Base-by-base conservation (phyloP, 2,888 invertebrate species). In the Lutraria lutraria region DNA sequence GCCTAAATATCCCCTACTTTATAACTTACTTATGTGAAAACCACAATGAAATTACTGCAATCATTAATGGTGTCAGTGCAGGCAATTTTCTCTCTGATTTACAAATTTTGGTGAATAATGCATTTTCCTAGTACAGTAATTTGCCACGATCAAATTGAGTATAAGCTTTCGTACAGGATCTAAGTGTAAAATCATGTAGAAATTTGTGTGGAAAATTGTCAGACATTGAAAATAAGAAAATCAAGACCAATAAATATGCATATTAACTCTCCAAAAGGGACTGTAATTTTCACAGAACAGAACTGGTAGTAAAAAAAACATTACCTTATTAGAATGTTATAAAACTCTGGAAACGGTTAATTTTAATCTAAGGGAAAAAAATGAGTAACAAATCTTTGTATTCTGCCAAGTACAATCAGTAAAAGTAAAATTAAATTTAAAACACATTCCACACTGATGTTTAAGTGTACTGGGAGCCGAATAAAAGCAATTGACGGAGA, bases 21-120 rank as follows among this genome's bases (percentile, higher is more conserved):
- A 85, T 76, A 53, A 80, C 85, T 84, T 83, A 85, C 60, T 25
- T 85, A 85, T 54, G 85, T 85, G 85, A 80, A 80, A 85, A 79
- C 29, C 63, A 76, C 76, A 85, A 80, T 56, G 72, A 79, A 13
- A 43, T 68, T 56, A 63, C 34, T 63, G 19, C n/a, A 52, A n/a
- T 29, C 84, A 54, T 54, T 29, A 29, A 76, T 53, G 76, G n/a
- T 54, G 76, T 76, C 72, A 53, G 54, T 34, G 76, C 34, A 76
- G 31, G 76, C 54, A 72, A 54, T 84, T 83, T 53, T 72, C 72
- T 84, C 60, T 52, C 52, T 25, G 68, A 52, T 52, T 63, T 25
- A 83, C 83, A 83, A 83, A 63, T 31, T 60, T 76, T 81, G n/a
- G 53, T 81, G 81, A 52, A 81, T 81, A 81, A 81, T 81, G 81